A percentile compares a stretch with the other conserved stretches of the same genome.
Conservation (phyloP, 2,797 vertebrate species). For the Enteromius thamalakanensis region DNA sequence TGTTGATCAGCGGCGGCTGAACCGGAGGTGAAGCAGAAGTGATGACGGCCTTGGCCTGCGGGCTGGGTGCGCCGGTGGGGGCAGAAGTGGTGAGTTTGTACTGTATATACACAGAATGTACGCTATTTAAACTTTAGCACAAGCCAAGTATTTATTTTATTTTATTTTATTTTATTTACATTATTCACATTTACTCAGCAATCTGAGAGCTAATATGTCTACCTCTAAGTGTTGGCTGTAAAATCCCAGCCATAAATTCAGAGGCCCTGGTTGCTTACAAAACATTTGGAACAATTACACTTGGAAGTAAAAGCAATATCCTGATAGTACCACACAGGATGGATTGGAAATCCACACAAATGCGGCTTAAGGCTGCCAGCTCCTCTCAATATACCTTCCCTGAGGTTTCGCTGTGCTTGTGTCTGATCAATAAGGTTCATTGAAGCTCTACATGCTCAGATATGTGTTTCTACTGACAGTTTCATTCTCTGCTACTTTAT, state of each 20-base stretch:
- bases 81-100: too few species aligned
- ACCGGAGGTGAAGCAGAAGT: too few species aligned
- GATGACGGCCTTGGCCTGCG: too few species aligned
- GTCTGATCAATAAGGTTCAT: conserved; percentile 54
- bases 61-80: too few species aligned
- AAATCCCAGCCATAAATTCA: conserved; percentile 34
- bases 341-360: conserved; percentile 38
- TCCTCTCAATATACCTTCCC: conserved; percentile 28
- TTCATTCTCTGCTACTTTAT: conserved; percentile 30
- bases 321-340: conserved; percentile 10
- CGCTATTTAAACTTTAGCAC: background rate
- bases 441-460: conserved; percentile 52
- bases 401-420: conserved; percentile 36
- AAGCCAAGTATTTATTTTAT: background rate
- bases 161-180: background rate
- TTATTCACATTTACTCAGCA: background rate
- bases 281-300: conserved; percentile 50
- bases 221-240: conserved; percentile 14
- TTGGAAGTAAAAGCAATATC: conserved; percentile 46
- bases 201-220: conserved; percentile 21
- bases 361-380: conserved; percentile 23
- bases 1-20: too few species aligned
- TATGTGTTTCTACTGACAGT: conserved; percentile 51
- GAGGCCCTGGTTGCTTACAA: conserved; percentile 23
- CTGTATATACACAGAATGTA: background rate